These are phyloP conservation scores for Mustela erminea DNA, from an alignment of 2,797 vertebrate species.

Conservation along the genomic window DNA sequence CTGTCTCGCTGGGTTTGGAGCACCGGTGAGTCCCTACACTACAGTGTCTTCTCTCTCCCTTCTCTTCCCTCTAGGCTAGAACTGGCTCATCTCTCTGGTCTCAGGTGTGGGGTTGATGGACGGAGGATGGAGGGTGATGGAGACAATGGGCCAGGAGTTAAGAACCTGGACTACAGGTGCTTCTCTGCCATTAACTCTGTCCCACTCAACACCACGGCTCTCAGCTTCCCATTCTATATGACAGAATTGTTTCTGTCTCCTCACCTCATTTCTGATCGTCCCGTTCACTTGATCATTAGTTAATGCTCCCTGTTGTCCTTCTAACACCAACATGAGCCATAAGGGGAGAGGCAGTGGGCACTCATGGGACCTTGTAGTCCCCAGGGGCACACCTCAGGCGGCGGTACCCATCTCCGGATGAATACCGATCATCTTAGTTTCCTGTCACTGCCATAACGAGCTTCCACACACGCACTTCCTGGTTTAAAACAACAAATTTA, in stretches of 20 bases:
- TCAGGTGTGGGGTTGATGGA: not conserved
- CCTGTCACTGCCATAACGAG: not conserved
- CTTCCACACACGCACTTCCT: too few species aligned
- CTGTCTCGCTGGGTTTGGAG: rapidly evolving
- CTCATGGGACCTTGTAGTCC: not conserved
- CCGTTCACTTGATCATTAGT: too few species aligned
- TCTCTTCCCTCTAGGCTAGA: not conserved
- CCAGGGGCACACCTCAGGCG: not conserved
- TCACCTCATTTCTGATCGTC: not conserved
- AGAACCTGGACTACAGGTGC: not conserved
- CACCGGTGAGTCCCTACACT: not conserved
- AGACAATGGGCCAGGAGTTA: not conserved
- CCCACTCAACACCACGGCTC: not conserved
- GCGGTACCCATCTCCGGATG: not conserved
- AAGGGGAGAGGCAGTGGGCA: not conserved
- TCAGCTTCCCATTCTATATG: not conserved
- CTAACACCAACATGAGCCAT: not conserved
- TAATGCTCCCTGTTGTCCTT: not conserved
- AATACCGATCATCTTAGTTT: not conserved
- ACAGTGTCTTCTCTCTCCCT: not conserved
- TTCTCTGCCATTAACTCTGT: not conserved
- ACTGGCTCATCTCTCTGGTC: not conserved
- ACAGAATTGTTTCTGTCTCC: not conserved
- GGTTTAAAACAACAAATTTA: not conserved
- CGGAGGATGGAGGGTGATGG: not conserved